Evolutionary conservation across 2,888 invertebrate genomes (phyloP), one percentile per base, ranked within the genome.

Genomic region (Adelphocoris suturalis): DNA sequence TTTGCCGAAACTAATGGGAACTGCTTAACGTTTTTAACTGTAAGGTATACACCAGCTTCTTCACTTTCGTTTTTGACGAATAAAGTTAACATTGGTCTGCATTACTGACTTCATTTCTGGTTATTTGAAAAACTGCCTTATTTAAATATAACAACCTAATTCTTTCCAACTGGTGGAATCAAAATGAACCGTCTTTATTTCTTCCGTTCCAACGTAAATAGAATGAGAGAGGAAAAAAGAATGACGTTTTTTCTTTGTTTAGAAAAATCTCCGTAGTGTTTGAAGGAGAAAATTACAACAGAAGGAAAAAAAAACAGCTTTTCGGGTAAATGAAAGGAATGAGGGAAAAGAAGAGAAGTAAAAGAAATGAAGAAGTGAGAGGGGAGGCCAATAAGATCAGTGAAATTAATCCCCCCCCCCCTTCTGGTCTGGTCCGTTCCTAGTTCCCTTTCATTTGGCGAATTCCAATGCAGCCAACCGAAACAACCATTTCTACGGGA

Each of bases 121-220:
- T n/a, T 57, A 0, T n/a, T 16, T 7, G n/a, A n/a, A 57, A 19
- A 23, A 68, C 2, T 27, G 46, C 78, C 78, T 47, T 78, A 37
- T 78, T 47, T 47, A 78, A 27, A 78, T 78, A 46, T 47, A 46
- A 46, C 78, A 37, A 47, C 46, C 46, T 78, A 37, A 78, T 78
- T 78, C 19, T 78, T 46, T 46, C 46, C 9, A 47, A 78, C 78
- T 2, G 78, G 46, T 46, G 78, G 28, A 78, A 78, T 78, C 78
- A 78, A 37, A 78, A 78, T 78, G 78, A 78, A 78, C 78, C 28
- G 46, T 46, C 78, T 78, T 78, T 46, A 78, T 78, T 78, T 47
- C 46, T 47, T 19, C 11, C 47, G 14, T 14, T 78, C 12, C 46
- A 37, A 19, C 28, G 47, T 47, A 37, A 78, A 78, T 5, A 37